Evolutionary conservation across 1,140 invertebrate species (phyloP).

Genomic region (Macrosteles quadrilineatus): DNA sequence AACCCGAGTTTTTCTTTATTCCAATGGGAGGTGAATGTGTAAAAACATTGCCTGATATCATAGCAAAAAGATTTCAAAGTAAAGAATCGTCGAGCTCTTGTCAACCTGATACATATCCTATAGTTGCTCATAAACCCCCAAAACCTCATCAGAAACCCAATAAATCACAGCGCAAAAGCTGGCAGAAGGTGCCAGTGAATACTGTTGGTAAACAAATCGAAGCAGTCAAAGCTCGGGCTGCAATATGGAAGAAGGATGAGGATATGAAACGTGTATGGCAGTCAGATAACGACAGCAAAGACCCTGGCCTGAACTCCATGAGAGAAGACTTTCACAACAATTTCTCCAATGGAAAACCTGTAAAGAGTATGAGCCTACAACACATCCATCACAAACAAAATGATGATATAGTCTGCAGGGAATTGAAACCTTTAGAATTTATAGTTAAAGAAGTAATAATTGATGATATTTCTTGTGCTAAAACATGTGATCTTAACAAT

Average conservation of each 20-base stretch:
- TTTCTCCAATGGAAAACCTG: conserved; percentile 4
- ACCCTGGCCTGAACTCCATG: conserved; percentile 37
- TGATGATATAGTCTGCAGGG: conserved; percentile 12
- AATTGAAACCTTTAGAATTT: conserved; percentile 23
- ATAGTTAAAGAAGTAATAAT: conserved; percentile 24
- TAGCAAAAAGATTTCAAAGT: conserved; percentile 36
- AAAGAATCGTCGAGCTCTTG: conserved; percentile 37
- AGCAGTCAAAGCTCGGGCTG: not conserved
- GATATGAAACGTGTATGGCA: conserved; percentile 42
- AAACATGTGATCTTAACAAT: conserved; percentile 3
- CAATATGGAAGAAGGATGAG: conserved; percentile 43
- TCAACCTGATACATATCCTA: conserved; percentile 43
- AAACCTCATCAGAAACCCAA: conserved; percentile 52
- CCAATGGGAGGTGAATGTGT: conserved; percentile 34
- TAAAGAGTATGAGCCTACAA: conserved; percentile 1
- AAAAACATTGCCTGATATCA: conserved; percentile 32
- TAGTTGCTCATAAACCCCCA: conserved; percentile 55
- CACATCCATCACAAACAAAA: conserved; percentile 6
- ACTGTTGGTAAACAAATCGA: not conserved
- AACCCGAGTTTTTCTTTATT: conserved; percentile 44
- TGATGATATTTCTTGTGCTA: conserved; percentile 14
- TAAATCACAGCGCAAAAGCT: conserved; percentile 39
- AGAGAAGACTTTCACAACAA: conserved; percentile 30
- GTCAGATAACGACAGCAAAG: conserved; percentile 36
- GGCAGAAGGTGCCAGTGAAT: conserved; percentile 32